Evolutionary conservation across 1,140 invertebrate species (phyloP).

Genomic region (Drosophila pandora): DNA sequence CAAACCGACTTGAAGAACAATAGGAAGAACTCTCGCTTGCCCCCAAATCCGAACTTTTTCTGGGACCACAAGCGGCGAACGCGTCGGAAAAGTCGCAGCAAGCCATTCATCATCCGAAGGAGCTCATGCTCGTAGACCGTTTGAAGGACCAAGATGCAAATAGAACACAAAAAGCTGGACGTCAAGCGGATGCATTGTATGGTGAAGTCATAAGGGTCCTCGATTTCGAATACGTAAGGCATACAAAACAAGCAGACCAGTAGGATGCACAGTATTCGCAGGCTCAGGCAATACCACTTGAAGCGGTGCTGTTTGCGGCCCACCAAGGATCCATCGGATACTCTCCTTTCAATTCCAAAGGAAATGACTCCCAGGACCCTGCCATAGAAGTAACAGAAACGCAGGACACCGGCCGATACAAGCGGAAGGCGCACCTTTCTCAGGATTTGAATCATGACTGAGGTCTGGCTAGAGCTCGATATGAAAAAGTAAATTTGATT

Average conservation of each 20-base stretch:
- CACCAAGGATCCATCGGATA: slow-evolving; percentile 8
- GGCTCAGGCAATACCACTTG: slow-evolving; percentile 52
- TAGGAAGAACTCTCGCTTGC: slow-evolving; percentile 50
- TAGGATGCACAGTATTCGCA: slow-evolving; percentile 7
- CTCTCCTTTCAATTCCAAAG: slow-evolving; percentile 23
- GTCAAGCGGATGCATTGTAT: slow-evolving; percentile 33
- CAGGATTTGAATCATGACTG: slow-evolving; percentile 30
- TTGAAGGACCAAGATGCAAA: slow-evolving; percentile 47
- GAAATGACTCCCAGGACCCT: slow-evolving; percentile 33
- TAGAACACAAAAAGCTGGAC: slow-evolving; percentile 18
- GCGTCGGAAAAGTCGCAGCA: slow-evolving; percentile 50
- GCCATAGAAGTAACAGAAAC: slow-evolving; percentile 29
- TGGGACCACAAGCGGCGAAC: slow-evolving; percentile 32
- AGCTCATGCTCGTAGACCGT: slow-evolving; percentile 39
- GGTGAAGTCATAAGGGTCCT: slow-evolving; percentile 16
- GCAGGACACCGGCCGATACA: slow-evolving; percentile 26
- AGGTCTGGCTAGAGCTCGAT: background rate
- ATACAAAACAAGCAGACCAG: slow-evolving; percentile 14
- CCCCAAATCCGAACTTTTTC: slow-evolving; percentile 41
- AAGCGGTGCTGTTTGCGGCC: slow-evolving; percentile 23
- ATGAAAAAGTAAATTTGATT: background rate
- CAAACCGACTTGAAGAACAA: slow-evolving; percentile 50
- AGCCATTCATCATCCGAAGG: slow-evolving; percentile 52
- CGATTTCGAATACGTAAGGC: background rate
- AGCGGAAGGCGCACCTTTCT: slow-evolving; percentile 19